Evolutionary conservation across 2,888 invertebrate species (phyloP).

Genomic region (Apocheima hispidaria): DNA sequence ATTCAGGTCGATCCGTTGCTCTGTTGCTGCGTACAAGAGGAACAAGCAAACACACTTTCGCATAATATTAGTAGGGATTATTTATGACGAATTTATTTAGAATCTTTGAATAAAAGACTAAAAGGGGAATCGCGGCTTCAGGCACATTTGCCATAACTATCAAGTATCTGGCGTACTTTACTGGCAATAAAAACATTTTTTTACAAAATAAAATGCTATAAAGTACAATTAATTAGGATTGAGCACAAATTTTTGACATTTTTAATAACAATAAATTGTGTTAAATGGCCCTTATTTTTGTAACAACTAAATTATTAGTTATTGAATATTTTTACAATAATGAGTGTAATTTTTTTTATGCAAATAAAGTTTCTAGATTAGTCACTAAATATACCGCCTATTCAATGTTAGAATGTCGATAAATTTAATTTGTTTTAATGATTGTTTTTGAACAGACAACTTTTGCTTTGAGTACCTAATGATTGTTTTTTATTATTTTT

Average conservation of each 20-base stretch:
- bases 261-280: slow-evolving; percentile 20
- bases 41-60: too few relatives aligned
- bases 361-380: slow-evolving; percentile 6
- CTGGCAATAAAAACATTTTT: not conserved
- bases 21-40: too few relatives aligned
- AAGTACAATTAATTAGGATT: slow-evolving; percentile 7
- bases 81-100: too few relatives aligned
- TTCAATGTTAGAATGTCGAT: slow-evolving; percentile 8
- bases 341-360: slow-evolving; percentile 3
- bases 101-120: too few relatives aligned
- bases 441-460: not conserved
- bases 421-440: not conserved
- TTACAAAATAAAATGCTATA: slow-evolving; percentile 7
- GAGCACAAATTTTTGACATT: slow-evolving; percentile 17
- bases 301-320: slow-evolving; percentile 5
- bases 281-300: slow-evolving; percentile 9
- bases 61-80: too few relatives aligned
- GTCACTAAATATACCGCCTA: slow-evolving; percentile 11
- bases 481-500: not conserved
- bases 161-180: not conserved
- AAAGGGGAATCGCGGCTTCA: too few relatives aligned
- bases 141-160: not conserved
- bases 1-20: too few relatives aligned
- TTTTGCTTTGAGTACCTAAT: not conserved
- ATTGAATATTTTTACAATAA: not conserved